phyloP scores from a whole-genome alignment of 2,113 vertebrate species.

The Ellobius talpinus region DNA sequence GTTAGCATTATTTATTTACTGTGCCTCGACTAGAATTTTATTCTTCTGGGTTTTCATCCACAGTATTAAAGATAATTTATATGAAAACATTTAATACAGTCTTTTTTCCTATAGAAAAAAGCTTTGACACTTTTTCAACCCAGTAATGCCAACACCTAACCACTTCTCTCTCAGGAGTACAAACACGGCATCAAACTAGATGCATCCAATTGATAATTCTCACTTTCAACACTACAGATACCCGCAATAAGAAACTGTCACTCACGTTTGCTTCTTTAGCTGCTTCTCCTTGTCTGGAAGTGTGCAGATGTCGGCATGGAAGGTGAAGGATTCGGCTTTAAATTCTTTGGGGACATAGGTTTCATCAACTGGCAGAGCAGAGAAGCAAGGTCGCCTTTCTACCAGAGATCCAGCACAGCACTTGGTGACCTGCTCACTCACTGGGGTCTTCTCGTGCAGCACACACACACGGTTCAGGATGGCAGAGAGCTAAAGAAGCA shows the following conservation, averaged over 20 bases:
- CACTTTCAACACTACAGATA: not conserved
- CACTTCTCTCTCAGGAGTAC: not conserved
- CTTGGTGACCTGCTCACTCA: constrained; percentile 64
- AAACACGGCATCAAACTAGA: not conserved
- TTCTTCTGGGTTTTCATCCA: not conserved
- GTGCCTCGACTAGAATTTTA: not conserved
- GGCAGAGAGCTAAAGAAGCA: constrained; percentile 35
- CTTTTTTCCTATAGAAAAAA: not conserved
- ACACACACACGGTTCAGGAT: constrained; percentile 69
- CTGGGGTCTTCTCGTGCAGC: constrained; percentile 72
- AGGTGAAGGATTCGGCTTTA: constrained; percentile 68
- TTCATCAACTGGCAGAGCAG: constrained; percentile 44
- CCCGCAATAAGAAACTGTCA: not conserved
- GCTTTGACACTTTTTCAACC: not conserved
- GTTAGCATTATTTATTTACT: constrained; percentile 21
- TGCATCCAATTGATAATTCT: not conserved
- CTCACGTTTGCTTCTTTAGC: constrained; percentile 77
- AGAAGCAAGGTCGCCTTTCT: constrained; percentile 71
- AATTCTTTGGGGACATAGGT: constrained; percentile 62
- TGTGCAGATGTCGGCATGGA: constrained; percentile 75
- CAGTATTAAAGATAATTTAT: not conserved
- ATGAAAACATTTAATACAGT: not conserved
- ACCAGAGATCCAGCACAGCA: constrained; percentile 74
- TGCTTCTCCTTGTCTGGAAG: constrained; percentile 50
- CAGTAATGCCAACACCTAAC: not conserved